Evolutionary conservation across 2,888 invertebrate genomes (phyloP).

Genomic region (Smittia aterrima): DNA sequence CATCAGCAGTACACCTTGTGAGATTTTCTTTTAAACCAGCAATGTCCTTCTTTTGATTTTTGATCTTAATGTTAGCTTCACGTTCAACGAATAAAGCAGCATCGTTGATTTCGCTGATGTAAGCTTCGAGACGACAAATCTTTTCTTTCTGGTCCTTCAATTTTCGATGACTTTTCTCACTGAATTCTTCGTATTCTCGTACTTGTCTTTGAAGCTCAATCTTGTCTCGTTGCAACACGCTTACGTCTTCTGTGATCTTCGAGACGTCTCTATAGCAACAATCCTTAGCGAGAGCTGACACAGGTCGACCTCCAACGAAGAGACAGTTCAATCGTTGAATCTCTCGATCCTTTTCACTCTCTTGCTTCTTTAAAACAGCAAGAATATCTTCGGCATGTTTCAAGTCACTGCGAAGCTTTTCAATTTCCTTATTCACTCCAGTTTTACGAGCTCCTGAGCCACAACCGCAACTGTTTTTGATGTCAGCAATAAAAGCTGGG

Average conservation of each 20-base stretch:
- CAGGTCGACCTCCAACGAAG: slow-evolving; percentile 70
- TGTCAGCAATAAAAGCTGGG: slow-evolving; percentile 41
- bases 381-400: slow-evolving; percentile 54
- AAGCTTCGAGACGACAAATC: slow-evolving; percentile 68
- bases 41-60: slow-evolving; percentile 30
- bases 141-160: slow-evolving; percentile 63
- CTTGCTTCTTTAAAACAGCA: slow-evolving; percentile 53
- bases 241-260: slow-evolving; percentile 59
- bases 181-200: not conserved
- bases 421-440: slow-evolving; percentile 51
- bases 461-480: slow-evolving; percentile 49
- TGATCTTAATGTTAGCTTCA: slow-evolving; percentile 68
- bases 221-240: slow-evolving; percentile 62
- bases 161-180: not conserved
- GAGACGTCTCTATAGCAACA: slow-evolving; percentile 62
- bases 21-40: slow-evolving; percentile 17
- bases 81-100: slow-evolving; percentile 73
- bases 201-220: slow-evolving; percentile 54
- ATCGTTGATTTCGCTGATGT: slow-evolving; percentile 69
- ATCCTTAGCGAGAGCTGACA: slow-evolving; percentile 63
- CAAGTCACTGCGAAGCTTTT: slow-evolving; percentile 53
- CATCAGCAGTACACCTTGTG: not conserved
- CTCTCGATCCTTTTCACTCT: slow-evolving; percentile 63
- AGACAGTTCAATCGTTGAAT: slow-evolving; percentile 66
- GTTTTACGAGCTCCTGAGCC: slow-evolving; percentile 47